Evolutionary conservation across 2,888 invertebrate species (phyloP), one percentile per base, ranked within the genome.

Genomic region (Apoda limacodes): DNA sequence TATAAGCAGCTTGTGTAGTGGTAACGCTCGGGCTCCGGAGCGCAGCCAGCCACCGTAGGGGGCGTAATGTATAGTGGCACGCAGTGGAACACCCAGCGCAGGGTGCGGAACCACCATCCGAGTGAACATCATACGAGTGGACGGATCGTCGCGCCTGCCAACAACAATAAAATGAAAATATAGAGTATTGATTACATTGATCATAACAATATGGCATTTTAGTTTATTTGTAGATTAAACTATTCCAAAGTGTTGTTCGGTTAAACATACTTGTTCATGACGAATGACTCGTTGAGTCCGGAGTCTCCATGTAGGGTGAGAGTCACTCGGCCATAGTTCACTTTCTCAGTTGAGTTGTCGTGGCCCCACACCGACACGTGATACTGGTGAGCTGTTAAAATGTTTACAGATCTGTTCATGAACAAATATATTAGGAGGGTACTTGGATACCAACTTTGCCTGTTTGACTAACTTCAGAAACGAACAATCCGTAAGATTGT

Each of bases 21-120:
- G 86, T 85, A 95, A 89, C 33, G 87, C 83, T 20, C 88, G 86
- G 32, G 92, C 81, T 2, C 93, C 94, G 11, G 91, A 92, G 15
- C 90, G 91, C 33, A 95, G 83, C 95, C 95, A 95, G 9, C 95
- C 95, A 43, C 89, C 89, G 74, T 95, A 95, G 0, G 92, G 92
- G 5, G 89, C 90, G 68, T 95, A 95, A 45, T 89, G 85, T 11
- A 95, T 82, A 54, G 91, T 86, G 1, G 89, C 84, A 14, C 86
- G 85, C 29, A 85, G 81, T 9, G 91, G 88, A 44, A 89, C 89
- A 9, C 89, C 85, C 37, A 95, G 74, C 12, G 90, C 90, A 1
- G 95, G 95, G 80, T 95, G 95, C 3, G 94, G 93, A 2, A 95
- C 95, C 21, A 95, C 78, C 39, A 95, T 91, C 55, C 90, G 87